Conservation (phyloP, 2,888 invertebrate genomes). For the Blastobasis adustella region DNA sequence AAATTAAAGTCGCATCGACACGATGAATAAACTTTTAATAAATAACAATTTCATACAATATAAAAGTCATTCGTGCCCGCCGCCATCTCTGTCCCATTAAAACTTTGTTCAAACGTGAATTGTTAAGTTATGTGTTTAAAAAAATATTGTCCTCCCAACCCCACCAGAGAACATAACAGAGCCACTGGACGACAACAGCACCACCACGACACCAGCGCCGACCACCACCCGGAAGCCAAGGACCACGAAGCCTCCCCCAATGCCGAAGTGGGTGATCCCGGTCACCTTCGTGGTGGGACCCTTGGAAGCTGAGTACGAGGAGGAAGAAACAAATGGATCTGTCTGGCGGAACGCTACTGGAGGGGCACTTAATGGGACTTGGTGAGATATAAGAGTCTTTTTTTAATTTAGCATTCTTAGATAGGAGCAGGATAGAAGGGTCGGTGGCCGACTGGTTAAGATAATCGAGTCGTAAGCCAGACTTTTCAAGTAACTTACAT, state of each 20-base stretch:
- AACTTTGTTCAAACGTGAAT: no score
- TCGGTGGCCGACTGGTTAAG: no score
- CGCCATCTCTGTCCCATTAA: no score
- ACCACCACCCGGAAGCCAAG: conserved; percentile 25
- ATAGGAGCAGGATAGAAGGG: no score
- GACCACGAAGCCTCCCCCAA: conserved; percentile 39
- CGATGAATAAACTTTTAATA: no score
- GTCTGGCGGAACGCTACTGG: conserved; percentile 44
- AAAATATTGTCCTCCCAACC: no score
- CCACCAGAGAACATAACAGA: conserved; percentile 74
- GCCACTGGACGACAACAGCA: conserved; percentile 51
- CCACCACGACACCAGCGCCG: conserved; percentile 40
- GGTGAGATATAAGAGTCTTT: conserved; percentile 35
- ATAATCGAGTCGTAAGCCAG: no score
- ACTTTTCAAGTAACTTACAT: no score
- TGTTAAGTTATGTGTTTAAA: no score
- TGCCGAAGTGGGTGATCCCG: conserved; percentile 84
- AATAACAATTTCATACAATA: no score
- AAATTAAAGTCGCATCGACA: no score
- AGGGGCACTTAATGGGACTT: conserved; percentile 47
- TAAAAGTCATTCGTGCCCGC: no score
- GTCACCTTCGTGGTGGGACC: conserved; percentile 84
- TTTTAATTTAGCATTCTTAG: neutral
- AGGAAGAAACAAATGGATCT: conserved; percentile 45
- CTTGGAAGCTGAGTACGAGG: conserved; percentile 63